A percentile compares a stretch with the other conserved stretches of the same genome.
Conservation (phyloP, 2,888 invertebrate genomes). For the Baccha elongata region DNA sequence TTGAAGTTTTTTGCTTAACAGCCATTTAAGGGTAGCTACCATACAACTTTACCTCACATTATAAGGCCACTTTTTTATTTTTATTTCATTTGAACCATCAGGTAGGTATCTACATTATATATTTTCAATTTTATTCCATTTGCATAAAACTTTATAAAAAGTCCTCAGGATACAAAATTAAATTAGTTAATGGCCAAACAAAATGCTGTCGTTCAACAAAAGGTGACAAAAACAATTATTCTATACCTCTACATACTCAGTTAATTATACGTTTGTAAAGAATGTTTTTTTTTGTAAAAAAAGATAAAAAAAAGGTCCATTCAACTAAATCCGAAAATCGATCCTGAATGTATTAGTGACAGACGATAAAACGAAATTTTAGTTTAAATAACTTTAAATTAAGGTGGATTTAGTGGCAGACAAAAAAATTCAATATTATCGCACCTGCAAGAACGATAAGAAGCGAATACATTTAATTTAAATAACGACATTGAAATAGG, state of each 20-base stretch:
- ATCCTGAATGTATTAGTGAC: constrained; percentile 35
- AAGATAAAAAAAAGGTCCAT: constrained; percentile 13
- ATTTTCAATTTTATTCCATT: no score
- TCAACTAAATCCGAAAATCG: constrained; percentile 31
- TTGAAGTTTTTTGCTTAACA: no score
- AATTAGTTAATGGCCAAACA: constrained; percentile 26
- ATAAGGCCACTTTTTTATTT: no score
- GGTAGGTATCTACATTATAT: no score
- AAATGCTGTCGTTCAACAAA: background rate
- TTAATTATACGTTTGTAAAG: constrained; percentile 9
- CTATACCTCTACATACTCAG: background rate
- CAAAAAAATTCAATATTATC: background rate
- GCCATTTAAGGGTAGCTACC: no score
- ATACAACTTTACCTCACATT: no score
- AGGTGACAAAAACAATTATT: constrained; percentile 13
- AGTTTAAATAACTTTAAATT: constrained; percentile 25
- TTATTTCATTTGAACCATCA: no score
- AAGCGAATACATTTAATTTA: background rate
- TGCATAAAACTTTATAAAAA: background rate
- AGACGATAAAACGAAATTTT: constrained; percentile 44
- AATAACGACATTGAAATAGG: background rate
- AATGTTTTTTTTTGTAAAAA: background rate
- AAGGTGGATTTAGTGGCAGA: background rate
- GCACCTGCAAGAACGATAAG: background rate
- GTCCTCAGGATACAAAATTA: background rate